phyloP scores from a whole-genome alignment of 2,888 invertebrate genomes.

The Lasius platythorax region DNA sequence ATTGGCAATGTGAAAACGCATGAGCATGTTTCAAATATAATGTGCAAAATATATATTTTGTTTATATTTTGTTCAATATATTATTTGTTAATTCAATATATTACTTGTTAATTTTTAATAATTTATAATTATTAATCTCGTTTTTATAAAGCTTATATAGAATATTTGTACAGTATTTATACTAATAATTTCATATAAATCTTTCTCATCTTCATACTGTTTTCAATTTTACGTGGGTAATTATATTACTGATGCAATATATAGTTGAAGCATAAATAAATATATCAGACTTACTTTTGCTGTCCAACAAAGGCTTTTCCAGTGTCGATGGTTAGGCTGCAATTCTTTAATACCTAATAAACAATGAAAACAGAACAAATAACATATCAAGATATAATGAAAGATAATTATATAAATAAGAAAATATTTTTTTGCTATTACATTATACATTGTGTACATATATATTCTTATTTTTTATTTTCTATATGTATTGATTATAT shows the following conservation, averaged over 20 bases:
- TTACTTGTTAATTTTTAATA: background rate
- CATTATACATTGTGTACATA: background rate
- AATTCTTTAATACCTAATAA: conserved; percentile 91
- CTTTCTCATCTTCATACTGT: background rate
- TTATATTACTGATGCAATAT: background rate
- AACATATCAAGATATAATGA: background rate
- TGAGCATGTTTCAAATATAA: background rate
- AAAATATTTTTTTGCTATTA: background rate
- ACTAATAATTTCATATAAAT: background rate
- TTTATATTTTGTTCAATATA: background rate
- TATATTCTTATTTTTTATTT: conserved; percentile 1
- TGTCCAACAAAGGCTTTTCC: conserved; percentile 97
- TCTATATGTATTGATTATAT: background rate
- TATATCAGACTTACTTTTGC: conserved; percentile 91
- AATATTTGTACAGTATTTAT: background rate
- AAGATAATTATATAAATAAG: background rate
- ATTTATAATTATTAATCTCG: background rate
- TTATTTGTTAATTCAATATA: too few relatives aligned
- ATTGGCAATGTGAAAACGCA: too few relatives aligned
- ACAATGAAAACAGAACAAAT: background rate
- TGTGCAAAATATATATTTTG: background rate
- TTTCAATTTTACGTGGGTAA: background rate
- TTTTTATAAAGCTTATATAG: background rate
- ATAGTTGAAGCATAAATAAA: background rate
- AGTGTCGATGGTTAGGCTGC: conserved; percentile 95